Conservation (phyloP, 2,113 vertebrate species). For the Merops nubicus region DNA sequence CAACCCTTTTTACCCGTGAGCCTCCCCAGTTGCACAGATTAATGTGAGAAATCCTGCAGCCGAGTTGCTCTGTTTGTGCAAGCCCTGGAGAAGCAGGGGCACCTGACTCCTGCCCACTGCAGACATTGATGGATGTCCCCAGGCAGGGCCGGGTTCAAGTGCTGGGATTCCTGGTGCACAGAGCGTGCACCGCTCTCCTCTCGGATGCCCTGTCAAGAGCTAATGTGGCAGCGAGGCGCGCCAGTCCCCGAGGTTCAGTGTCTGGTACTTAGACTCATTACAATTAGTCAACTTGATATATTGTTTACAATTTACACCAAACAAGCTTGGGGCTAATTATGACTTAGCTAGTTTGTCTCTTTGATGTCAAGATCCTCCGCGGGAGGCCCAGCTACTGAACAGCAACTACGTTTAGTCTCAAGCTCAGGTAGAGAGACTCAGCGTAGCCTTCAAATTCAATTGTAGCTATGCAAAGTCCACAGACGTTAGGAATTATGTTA, state of each 20-base stretch:
- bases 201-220: not conserved
- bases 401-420: not conserved
- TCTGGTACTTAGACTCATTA: conserved; percentile 62
- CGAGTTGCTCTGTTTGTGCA: not conserved
- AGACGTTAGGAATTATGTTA: not conserved
- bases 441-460: not conserved
- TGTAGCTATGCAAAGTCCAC: not conserved
- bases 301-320: conserved; percentile 72
- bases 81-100: not conserved
- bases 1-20: not conserved
- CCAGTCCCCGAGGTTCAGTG: conserved; percentile 21
- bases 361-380: conserved; percentile 57
- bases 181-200: not conserved
- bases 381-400: conserved; percentile 33
- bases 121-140: conserved; percentile 17
- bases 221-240: not conserved
- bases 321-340: conserved; percentile 69
- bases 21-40: not conserved
- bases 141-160: conserved; percentile 8
- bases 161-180: not conserved
- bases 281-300: conserved; percentile 75
- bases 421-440: conserved; percentile 36
- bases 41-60: not conserved
- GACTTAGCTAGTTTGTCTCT: conserved; percentile 69
- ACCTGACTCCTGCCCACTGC: conserved; percentile 15